Base-by-base conservation (phyloP, 2,797 vertebrate genomes). In the Acanthurus leucopareius region DNA sequence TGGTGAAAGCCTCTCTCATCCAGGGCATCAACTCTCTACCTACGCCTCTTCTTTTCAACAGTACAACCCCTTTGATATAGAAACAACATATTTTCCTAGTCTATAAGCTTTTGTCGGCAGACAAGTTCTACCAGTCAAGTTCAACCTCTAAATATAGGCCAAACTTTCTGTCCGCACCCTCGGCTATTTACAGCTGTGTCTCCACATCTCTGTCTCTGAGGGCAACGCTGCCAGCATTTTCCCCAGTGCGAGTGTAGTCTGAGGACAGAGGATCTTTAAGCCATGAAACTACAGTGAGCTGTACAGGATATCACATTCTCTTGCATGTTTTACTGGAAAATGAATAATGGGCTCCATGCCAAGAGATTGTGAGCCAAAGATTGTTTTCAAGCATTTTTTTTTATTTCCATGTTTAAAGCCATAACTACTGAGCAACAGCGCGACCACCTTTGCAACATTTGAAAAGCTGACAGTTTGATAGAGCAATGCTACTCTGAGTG, bases 61-160 rank as follows among this genome's bases (percentile, higher is more conserved):
- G 2, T 48, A 49, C 59, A 51, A 20, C 7, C 1, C 4, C 28
- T 5, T 32, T 11, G 20, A 28, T 58, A 58, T 48, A 70, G 45
- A 66, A 74, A 45, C 79, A 61, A 61, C 54, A 4, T 32, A 4
- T 32, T 40, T 47, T 74, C 32, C 56, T n/a, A 59, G 68, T 83
- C 84, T 83, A 72, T 84, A 69, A 69, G 61, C 57, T 81, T 59
- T 57, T 83, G 75, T 71, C 79, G 44, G 56, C 15, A 13, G 73
- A 86, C 78, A 72, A 73, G 82, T 80, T 87, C 81, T 87, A 74
- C 79, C 69, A 88, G 84, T 87, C 71, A 84, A 83, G 79, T 85
- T 58, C 67, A 77, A 79, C 81, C 70, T 85, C 93, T 94, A 95
- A 92, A 95, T 93, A 91, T 95, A 95, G 92, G 85, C 75, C 73